These are phyloP conservation scores for Capra hircus DNA, from an alignment of 2,113 vertebrate genomes.

Conservation along the genomic window DNA sequence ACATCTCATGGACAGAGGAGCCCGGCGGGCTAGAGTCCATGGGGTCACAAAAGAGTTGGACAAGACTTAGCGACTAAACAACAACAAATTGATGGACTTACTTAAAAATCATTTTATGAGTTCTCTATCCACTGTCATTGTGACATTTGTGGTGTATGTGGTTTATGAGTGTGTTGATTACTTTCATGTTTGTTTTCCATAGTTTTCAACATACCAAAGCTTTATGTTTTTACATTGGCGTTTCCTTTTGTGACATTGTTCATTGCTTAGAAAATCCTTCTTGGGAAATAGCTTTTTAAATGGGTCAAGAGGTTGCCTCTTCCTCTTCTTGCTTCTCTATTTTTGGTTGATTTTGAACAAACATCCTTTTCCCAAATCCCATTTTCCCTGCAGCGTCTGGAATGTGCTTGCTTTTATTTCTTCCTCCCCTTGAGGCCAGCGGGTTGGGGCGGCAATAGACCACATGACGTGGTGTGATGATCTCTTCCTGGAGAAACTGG, in stretches of 20 bases:
- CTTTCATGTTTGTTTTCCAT: neutral
- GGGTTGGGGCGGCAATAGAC: neutral
- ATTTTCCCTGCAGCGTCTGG: constrained; percentile 38
- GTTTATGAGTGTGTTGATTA: neutral
- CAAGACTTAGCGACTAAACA: neutral
- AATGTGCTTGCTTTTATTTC: neutral
- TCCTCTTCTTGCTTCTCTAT: constrained; percentile 46
- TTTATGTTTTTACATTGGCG: neutral
- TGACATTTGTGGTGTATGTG: neutral
- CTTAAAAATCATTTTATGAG: neutral
- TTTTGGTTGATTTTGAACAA: constrained; percentile 58
- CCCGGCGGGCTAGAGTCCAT: neutral
- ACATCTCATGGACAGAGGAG: neutral
- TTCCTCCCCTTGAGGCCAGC: neutral
- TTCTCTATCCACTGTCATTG: neutral
- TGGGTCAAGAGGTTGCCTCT: constrained; percentile 35
- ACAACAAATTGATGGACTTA: neutral
- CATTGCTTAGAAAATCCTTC: constrained; percentile 30
- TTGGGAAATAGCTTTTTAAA: neutral
- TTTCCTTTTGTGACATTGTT: neutral
- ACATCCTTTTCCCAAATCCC: constrained; percentile 52
- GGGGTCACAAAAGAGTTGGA: neutral
- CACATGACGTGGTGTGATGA: neutral
- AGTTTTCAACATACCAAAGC: neutral
- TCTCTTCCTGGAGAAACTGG: neutral